Base-by-base conservation (phyloP, 2,888 invertebrate species). In the Scrobipalpa costella region DNA sequence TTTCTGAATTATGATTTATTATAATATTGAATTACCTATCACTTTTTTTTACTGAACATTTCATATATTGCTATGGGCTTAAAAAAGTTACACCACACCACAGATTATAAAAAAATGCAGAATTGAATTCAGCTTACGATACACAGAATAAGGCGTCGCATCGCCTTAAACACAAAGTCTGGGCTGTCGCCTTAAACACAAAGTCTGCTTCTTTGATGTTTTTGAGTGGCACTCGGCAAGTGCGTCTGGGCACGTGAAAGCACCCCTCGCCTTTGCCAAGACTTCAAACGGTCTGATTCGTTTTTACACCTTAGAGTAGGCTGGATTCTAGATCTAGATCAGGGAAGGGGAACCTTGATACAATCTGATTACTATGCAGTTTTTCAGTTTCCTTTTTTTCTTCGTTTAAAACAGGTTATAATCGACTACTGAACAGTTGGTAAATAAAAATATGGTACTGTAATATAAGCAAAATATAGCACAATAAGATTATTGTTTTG, bases 241-340 rank as follows among this genome's bases (percentile, higher is more conserved):
- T 80, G 79, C 85, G 86, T 86, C 84, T 83, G 80, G 80, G 75
- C 74, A 74, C 68, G 73, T 81, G 78, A 79, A 79, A 79, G 76
- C 81, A 78, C 78, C 76, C 76, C 73, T 69, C 74, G 74, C 70
- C 74, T 61, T 59, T 52, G 62, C 76, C 73, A 55, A 76, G 75
- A 83, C 85, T 82, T 85, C 83, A 87, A 86, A 85, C 81, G 85
- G 69, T 79, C 78, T 81, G 86, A 85, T 86, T 85, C 82, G 85
- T 87, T 78, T 87, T 87, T 86, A 86, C 87, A 83, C 86, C 86
- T 86, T 81, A 71, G 74, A 81, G 82, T 77, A 81, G 80, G 77
- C 76, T 76, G 70, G 68, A 68, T 73, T 68, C 70, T 73, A 66
- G 69, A 61, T 62, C 57, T 65, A 52, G 55, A 34, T 55, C 63